phyloP scores from a whole-genome alignment of 2,113 vertebrate species.

The Muntiacus muntjak region DNA sequence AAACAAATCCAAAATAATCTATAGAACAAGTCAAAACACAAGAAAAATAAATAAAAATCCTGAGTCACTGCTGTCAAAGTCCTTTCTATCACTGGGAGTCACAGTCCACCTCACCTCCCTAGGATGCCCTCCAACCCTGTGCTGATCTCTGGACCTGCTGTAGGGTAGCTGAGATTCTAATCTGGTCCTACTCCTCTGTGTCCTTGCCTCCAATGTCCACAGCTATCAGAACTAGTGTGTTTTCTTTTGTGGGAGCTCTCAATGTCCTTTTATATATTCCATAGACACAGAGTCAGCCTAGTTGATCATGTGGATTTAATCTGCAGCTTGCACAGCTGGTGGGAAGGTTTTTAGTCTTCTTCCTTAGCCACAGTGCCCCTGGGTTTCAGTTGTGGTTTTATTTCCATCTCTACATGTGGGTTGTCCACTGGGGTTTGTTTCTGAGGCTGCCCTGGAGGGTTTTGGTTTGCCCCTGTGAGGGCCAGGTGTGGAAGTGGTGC shows the following conservation, averaged over 20 bases:
- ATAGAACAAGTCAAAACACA: background rate
- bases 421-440: background rate
- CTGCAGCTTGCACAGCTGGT: background rate
- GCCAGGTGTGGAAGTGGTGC: background rate
- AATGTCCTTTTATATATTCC: background rate
- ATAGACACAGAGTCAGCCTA: background rate
- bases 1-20: background rate
- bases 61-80: background rate
- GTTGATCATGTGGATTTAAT: background rate
- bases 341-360: background rate
- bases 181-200: background rate
- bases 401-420: background rate
- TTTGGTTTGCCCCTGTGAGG: background rate
- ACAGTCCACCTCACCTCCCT: background rate
- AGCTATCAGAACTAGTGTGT: background rate
- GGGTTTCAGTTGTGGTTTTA: background rate
- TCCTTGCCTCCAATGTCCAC: background rate
- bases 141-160: background rate
- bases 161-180: background rate
- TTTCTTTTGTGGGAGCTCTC: background rate
- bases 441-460: background rate
- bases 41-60: background rate
- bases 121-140: background rate
- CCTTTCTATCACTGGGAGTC: background rate
- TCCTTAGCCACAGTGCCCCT: background rate